These are phyloP conservation scores for zebrafish (Danio rerio) DNA, from an alignment of 2,113 vertebrate genomes.

Conservation along the genomic window GRCz12tu NC_133190.1:7024001-7024500, in stretches of 20 bases:
- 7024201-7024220: constrained; percentile 49
- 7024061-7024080: neutral
- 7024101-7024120: constrained; percentile 74
- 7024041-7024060: constrained; percentile 6
- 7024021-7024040: constrained; percentile 30
- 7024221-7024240: constrained; percentile 39
- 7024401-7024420: neutral
- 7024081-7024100: constrained; percentile 54
- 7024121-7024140: constrained; percentile 61
- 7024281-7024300: neutral
- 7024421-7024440: constrained; percentile 52
- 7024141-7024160: constrained; percentile 65
- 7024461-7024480: constrained; percentile 74
- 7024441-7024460: constrained; percentile 63
- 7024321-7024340: constrained; percentile 1
- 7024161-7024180: constrained; percentile 72
- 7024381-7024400: neutral
- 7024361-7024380: neutral
- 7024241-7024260: constrained; percentile 32
- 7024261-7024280: neutral
- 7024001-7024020: constrained; percentile 28
- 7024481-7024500: constrained; percentile 68
- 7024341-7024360: neutral
- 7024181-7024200: constrained; percentile 39
- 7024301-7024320: neutral